Conservation (phyloP, 2,888 invertebrate genomes). For the Octodonta nipae region DNA sequence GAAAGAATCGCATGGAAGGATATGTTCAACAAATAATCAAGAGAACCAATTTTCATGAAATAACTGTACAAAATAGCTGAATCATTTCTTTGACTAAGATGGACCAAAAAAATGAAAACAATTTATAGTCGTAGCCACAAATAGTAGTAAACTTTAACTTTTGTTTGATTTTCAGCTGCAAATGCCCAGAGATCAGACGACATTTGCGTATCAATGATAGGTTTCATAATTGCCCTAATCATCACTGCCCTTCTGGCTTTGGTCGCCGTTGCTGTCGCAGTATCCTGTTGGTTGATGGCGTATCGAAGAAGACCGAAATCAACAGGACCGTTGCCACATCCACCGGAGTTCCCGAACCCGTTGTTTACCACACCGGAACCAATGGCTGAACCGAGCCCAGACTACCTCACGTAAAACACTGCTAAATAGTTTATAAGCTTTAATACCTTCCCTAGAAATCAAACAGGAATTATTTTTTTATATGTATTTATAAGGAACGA, state of each 20-base stretch:
- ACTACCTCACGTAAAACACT: slow-evolving; percentile 49
- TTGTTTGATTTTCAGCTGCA: slow-evolving; percentile 42
- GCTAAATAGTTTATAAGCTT: not conserved
- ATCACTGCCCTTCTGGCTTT: slow-evolving; percentile 82
- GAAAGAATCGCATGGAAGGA: too few species aligned
- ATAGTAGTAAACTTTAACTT: too few species aligned
- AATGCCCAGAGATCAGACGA: slow-evolving; percentile 53
- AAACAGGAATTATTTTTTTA: not conserved
- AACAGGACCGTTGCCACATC: slow-evolving; percentile 82
- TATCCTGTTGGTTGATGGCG: slow-evolving; percentile 91
- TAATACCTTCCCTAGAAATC: not conserved
- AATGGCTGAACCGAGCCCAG: slow-evolving; percentile 68
- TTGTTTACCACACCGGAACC: slow-evolving; percentile 74
- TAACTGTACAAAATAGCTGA: too few species aligned
- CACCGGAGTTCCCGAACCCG: slow-evolving; percentile 89
- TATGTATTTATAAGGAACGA: slow-evolving; percentile 6
- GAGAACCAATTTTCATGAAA: too few species aligned
- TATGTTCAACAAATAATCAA: too few species aligned
- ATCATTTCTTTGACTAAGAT: too few species aligned
- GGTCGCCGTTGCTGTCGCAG: slow-evolving; percentile 86
- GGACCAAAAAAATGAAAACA: too few species aligned
- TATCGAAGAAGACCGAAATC: slow-evolving; percentile 77
- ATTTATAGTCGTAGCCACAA: too few species aligned
- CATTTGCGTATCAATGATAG: slow-evolving; percentile 87
- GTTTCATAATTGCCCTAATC: slow-evolving; percentile 81